phyloP scores from a whole-genome alignment of 2,888 invertebrate species.

The Fragum whitleyi region DNA sequence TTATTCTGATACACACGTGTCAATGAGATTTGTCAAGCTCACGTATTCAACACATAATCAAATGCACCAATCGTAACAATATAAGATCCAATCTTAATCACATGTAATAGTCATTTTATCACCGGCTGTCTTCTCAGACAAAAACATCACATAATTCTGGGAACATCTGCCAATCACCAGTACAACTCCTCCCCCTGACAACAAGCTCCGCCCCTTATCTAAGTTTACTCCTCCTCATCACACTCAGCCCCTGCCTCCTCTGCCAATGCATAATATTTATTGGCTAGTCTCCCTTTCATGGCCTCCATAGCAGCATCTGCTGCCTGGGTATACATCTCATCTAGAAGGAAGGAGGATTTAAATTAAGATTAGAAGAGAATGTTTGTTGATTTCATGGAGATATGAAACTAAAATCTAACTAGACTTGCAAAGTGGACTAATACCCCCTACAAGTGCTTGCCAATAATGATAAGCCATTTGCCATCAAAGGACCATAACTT shows the following conservation, averaged over 20 bases:
- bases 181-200: neutral
- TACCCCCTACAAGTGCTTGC: too few species aligned
- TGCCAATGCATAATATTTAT: slow-evolving; percentile 86
- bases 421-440: too few species aligned
- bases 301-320: slow-evolving; percentile 87
- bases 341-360: slow-evolving; percentile 72
- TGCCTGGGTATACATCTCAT: slow-evolving; percentile 86
- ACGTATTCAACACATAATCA: too few species aligned
- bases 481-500: too few species aligned
- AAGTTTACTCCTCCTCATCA: slow-evolving; percentile 72
- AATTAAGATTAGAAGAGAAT: too few species aligned
- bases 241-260: slow-evolving; percentile 86
- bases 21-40: too few species aligned
- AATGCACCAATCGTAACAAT: neutral
- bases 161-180: neutral
- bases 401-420: too few species aligned
- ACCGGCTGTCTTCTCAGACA: slow-evolving; percentile 7
- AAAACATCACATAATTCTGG: slow-evolving; percentile 2
- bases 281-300: slow-evolving; percentile 87
- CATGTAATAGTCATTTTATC: neutral
- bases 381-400: too few species aligned
- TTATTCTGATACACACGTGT: too few species aligned
- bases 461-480: too few species aligned
- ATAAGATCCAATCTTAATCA: neutral
- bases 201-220: neutral